Evolutionary conservation across 2,888 invertebrate genomes (phyloP).

Genomic region (Epinotia demarniana): DNA sequence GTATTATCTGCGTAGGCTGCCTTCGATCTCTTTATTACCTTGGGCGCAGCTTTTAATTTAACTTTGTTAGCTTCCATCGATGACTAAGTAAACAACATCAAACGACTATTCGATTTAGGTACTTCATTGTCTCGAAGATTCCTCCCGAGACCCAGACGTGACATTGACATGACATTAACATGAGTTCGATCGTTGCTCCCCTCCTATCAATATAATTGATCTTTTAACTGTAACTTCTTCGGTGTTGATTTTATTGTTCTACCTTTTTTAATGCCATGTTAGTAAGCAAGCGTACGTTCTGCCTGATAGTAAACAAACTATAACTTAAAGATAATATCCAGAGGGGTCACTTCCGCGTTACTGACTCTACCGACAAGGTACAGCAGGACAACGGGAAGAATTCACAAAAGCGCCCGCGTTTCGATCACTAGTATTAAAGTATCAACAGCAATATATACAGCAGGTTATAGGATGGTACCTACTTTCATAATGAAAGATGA

Average conservation of each 20-base stretch:
- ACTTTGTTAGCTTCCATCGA: constrained; percentile 7
- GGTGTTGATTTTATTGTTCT: neutral
- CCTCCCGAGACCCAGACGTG: neutral
- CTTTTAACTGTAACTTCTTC: neutral
- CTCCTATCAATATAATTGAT: neutral
- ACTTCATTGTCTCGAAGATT: neutral
- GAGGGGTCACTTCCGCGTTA: neutral
- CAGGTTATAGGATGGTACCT: neutral
- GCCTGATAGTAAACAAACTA: neutral
- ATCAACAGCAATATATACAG: neutral
- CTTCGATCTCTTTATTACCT: constrained; percentile 23
- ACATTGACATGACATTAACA: neutral
- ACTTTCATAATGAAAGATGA: neutral
- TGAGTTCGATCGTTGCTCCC: neutral
- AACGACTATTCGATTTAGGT: neutral
- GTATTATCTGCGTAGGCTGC: constrained; percentile 30
- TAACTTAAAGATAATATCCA: neutral
- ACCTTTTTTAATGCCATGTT: neutral
- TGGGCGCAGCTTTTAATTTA: constrained; percentile 10
- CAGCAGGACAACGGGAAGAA: neutral
- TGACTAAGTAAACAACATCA: constrained; percentile 7
- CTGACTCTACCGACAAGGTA: no score
- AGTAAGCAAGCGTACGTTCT: neutral
- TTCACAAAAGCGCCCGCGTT: neutral
- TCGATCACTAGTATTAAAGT: neutral